A percentile compares a stretch with the other conserved stretches of the same genome.
These are phyloP conservation scores for Carpatolechia fugitivella DNA, from an alignment of 2,888 invertebrate genomes.

Conservation along the genomic window DNA sequence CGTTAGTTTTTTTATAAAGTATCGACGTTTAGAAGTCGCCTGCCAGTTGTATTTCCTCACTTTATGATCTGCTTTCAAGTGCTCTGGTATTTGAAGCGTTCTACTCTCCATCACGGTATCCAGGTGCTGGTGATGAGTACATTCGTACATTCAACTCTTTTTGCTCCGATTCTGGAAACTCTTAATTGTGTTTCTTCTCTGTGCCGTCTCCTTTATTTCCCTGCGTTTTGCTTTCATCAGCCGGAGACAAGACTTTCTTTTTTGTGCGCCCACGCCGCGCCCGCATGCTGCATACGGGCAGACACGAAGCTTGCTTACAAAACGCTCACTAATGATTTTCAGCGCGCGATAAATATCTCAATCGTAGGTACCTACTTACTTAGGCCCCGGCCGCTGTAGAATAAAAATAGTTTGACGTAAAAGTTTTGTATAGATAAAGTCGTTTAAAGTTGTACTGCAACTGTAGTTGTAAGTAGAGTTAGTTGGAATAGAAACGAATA, in stretches of 20 bases:
- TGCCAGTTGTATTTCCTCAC: too few species aligned
- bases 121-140: background rate
- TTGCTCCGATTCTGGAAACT: background rate
- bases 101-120: too few species aligned
- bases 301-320: conserved; percentile 48
- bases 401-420: background rate
- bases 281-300: conserved; percentile 49
- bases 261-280: conserved; percentile 23
- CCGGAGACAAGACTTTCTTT: conserved; percentile 1
- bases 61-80: too few species aligned
- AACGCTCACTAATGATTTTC: conserved; percentile 20
- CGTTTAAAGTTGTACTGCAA: too few species aligned
- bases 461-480: too few species aligned
- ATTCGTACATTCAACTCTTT: background rate
- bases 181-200: conserved; percentile 5
- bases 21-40: too few species aligned
- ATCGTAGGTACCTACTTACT: background rate
- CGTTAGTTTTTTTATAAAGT: too few species aligned
- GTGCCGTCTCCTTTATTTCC: background rate
- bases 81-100: too few species aligned
- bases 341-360: conserved; percentile 34
- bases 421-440: too few species aligned
- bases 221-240: background rate
- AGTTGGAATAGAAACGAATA: too few species aligned
- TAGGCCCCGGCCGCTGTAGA: background rate